Base-by-base conservation (phyloP, 2,888 invertebrate genomes). In the Drosophila suboccidentalis region DNA sequence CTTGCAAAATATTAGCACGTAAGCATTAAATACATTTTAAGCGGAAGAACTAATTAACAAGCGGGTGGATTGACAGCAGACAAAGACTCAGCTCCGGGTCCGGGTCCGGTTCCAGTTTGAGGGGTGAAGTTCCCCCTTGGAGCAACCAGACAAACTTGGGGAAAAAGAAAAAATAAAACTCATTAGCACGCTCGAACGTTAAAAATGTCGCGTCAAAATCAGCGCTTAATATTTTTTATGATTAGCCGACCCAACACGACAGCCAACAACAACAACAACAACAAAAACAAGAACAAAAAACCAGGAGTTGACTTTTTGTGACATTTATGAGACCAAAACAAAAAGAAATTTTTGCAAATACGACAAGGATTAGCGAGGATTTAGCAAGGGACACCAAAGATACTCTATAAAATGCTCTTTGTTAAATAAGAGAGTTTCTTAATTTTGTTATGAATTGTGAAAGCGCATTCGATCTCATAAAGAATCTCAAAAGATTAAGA, bases 111-210 rank as follows among this genome's bases (percentile, higher is more conserved):
- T 13, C 0, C 4, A 4, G 36, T 11, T 11, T 9, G 11, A 6
- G 19, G 8, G 11, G 3, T 11, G 22, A 22, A 44, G 13, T 29
- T 11, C 10, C n/a, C 34, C 55, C 32, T n/a, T 15, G 4, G 4
- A 36, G 4, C 10, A 43, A 26, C 58, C 59, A 75, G 76, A 67
- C 71, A 57, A 80, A 81, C 55, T 79, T 72, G 78, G 65, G 43
- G 9, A 36, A 54, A 47, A 68, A 70, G 83, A 87, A 80, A 47
- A 70, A 74, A 26, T 26, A 26, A 86, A 88, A 80, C 82, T 86
- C 86, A 88, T 86, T 86, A 86, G 80, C 86, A 86, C 88, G 82
- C 88, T 88, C 78, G 88, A 86, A 86, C 88, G 88, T 82, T 86
- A 81, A 88, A 86, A 83, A 82, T 82, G 86, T 86, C 86, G 86